phyloP scores from a whole-genome alignment of 2,888 invertebrate species.

The Drosophila phalerata region DNA sequence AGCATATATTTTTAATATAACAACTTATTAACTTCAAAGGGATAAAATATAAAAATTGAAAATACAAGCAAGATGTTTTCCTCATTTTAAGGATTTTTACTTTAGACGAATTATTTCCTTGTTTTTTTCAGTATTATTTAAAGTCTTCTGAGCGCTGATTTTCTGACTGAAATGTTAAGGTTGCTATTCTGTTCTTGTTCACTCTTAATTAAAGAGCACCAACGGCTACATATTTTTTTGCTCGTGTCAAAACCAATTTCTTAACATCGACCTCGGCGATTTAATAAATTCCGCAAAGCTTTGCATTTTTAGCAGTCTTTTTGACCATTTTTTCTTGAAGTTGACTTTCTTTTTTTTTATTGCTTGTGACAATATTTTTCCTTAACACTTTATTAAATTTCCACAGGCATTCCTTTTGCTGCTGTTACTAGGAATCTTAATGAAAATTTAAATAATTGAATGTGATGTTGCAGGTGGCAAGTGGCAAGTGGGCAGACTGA shows the following conservation, averaged over 20 bases:
- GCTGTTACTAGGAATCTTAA: conserved; percentile 63
- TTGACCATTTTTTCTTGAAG: conserved; percentile 51
- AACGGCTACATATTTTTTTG: conserved; percentile 7
- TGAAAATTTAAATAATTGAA: conserved; percentile 82
- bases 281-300: conserved; percentile 77
- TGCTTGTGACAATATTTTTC: conserved; percentile 32
- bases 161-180: background rate
- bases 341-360: conserved; percentile 4
- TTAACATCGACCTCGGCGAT: conserved; percentile 64
- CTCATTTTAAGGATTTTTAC: too few species aligned
- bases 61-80: too few species aligned
- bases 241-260: conserved; percentile 71
- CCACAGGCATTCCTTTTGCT: conserved; percentile 29
- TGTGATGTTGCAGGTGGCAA: conserved; percentile 30
- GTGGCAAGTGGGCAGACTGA: conserved; percentile 22
- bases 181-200: background rate
- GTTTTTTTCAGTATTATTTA: background rate
- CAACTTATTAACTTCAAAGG: too few species aligned
- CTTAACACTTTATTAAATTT: conserved; percentile 75
- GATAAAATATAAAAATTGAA: too few species aligned
- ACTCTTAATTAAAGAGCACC: conserved; percentile 28
- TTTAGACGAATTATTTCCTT: too few species aligned
- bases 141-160: background rate
- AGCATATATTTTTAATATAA: too few species aligned
- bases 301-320: conserved; percentile 71